Conservation (phyloP, 1,140 invertebrate genomes). For the Heliothis subflexa region DNA sequence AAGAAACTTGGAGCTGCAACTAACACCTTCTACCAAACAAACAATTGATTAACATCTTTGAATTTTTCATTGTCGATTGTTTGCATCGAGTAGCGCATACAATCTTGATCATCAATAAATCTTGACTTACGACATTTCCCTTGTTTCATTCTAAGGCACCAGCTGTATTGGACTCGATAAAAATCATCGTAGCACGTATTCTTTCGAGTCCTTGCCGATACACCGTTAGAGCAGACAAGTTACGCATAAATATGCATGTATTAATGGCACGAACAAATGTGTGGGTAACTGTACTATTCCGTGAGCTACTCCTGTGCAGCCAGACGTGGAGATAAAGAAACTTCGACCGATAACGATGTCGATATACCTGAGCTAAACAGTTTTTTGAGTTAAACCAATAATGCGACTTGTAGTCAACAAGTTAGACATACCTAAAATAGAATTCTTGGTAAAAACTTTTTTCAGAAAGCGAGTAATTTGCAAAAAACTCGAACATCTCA, state of each 20-base stretch:
- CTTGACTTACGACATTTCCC: slow-evolving; percentile 53
- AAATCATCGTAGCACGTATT: slow-evolving; percentile 58
- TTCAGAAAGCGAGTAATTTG: slow-evolving; percentile 51
- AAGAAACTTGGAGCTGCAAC: slow-evolving; percentile 35
- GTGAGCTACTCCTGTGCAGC: slow-evolving; percentile 73
- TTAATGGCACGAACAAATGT: slow-evolving; percentile 80
- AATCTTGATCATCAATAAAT: slow-evolving; percentile 53
- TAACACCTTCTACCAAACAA: slow-evolving; percentile 32
- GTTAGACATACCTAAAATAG: background rate
- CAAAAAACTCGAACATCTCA: slow-evolving; percentile 57
- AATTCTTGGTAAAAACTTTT: background rate
- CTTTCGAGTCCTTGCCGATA: slow-evolving; percentile 70
- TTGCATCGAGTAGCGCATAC: slow-evolving; percentile 36
- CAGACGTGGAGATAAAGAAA: slow-evolving; percentile 73
- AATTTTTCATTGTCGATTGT: slow-evolving; percentile 41
- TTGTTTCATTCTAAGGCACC: slow-evolving; percentile 38
- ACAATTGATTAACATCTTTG: slow-evolving; percentile 45
- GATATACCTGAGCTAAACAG: slow-evolving; percentile 1
- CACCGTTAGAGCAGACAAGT: slow-evolving; percentile 81
- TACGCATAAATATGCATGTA: slow-evolving; percentile 84
- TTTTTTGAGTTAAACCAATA: background rate
- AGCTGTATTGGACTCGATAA: slow-evolving; percentile 39
- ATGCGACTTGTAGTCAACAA: background rate
- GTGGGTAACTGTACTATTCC: slow-evolving; percentile 77
- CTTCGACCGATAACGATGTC: slow-evolving; percentile 49